Conservation (phyloP, 2,113 vertebrate genomes). For the Labeo catla region DNA sequence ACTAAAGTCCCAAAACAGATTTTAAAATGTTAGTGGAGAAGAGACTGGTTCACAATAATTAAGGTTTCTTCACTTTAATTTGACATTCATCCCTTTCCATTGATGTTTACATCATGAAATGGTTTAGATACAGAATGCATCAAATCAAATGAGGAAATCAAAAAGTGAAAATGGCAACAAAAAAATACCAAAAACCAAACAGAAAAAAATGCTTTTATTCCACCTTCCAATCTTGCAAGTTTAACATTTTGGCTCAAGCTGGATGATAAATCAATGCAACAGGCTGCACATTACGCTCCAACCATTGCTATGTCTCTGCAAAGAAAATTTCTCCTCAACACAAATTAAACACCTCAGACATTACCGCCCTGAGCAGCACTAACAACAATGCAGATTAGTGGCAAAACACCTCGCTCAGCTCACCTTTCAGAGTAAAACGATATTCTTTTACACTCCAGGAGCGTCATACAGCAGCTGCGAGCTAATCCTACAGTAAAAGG, state of each 20-base stretch:
- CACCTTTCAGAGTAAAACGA: conserved; percentile 32
- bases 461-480: conserved; percentile 11
- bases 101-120: neutral
- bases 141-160: neutral
- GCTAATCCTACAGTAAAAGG: conserved; percentile 10
- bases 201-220: neutral
- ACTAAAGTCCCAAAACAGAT: neutral
- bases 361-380: neutral
- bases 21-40: neutral
- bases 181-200: neutral
- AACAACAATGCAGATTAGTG: conserved; percentile 1
- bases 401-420: conserved; percentile 9
- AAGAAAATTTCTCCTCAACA: neutral
- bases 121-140: neutral
- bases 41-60: neutral
- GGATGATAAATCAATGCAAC: neutral
- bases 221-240: neutral
- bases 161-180: neutral
- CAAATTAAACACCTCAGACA: neutral
- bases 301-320: neutral
- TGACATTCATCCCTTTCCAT: neutral
- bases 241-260: neutral
- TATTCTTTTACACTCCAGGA: conserved; percentile 12
- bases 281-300: neutral
- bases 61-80: neutral